These are phyloP conservation scores for Plutella xylostella DNA, from an alignment of 2,888 invertebrate genomes.

Conservation along the genomic window DNA sequence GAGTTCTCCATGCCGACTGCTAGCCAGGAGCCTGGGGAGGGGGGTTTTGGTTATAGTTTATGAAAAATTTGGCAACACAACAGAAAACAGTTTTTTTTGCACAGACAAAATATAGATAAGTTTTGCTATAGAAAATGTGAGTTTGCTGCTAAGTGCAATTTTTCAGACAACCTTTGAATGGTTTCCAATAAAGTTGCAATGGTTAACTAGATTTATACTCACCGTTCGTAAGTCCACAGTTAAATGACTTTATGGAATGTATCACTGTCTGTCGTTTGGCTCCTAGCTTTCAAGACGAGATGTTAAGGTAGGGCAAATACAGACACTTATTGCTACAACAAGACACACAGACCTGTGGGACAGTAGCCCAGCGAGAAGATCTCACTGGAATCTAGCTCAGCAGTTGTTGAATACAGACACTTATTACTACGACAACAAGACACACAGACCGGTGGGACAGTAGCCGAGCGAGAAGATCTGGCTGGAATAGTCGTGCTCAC, in stretches of 20 bases:
- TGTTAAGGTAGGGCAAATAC: neutral
- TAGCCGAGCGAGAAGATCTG: conserved; percentile 89
- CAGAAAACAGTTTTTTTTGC: too few species aligned
- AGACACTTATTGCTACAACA: neutral
- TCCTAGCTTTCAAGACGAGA: neutral
- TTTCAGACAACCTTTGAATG: too few species aligned
- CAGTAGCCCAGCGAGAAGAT: conserved; percentile 91
- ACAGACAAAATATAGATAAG: neutral
- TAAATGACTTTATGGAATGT: too few species aligned
- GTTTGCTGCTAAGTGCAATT: too few species aligned
- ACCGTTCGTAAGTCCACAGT: too few species aligned
- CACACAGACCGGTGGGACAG: conserved; percentile 83
- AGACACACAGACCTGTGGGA: neutral
- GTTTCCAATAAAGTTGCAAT: too few species aligned
- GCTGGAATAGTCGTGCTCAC: conserved; percentile 93
- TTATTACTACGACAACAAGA: conserved; percentile 94
- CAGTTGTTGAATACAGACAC: conserved; percentile 88
- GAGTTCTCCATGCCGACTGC: conserved; percentile 99
- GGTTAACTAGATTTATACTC: too few species aligned
- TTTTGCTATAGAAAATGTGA: neutral
- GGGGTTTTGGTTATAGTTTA: neutral
- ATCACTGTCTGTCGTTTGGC: too few species aligned
- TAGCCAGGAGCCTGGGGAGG: conserved; percentile 83
- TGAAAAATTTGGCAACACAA: too few species aligned
- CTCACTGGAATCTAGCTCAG: conserved; percentile 92